Evolutionary conservation across 2,113 vertebrate genomes (phyloP).

Genomic region (Mustelus asterias): DNA sequence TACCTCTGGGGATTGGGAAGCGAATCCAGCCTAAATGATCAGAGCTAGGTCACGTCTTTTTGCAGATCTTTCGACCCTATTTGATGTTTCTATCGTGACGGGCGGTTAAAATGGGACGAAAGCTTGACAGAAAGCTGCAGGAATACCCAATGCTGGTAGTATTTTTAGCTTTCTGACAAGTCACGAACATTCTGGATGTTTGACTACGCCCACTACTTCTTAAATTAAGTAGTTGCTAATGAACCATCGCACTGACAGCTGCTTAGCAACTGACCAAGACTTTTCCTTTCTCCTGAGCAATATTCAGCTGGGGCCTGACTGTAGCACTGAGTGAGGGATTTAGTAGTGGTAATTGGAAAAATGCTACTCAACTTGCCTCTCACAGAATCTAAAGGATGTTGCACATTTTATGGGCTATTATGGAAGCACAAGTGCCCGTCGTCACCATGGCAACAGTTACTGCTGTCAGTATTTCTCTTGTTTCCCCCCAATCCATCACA

Average conservation of each 20-base stretch:
- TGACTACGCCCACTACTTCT: background rate
- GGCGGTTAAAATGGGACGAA: background rate
- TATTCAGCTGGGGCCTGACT: background rate
- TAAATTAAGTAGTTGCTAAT: background rate
- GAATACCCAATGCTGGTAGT: background rate
- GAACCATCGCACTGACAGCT: background rate
- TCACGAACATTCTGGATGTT: background rate
- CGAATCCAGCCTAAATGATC: background rate
- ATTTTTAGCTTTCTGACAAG: background rate
- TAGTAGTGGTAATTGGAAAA: background rate
- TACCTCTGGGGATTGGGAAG: background rate
- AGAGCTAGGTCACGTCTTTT: background rate
- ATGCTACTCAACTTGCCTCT: background rate
- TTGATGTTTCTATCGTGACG: background rate
- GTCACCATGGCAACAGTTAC: slow-evolving; percentile 14
- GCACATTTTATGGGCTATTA: background rate
- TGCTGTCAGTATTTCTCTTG: background rate
- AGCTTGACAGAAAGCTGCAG: background rate
- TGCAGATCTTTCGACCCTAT: background rate
- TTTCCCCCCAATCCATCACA: background rate
- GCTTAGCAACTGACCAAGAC: slow-evolving; percentile 3
- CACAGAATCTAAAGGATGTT: background rate
- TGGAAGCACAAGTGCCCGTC: background rate
- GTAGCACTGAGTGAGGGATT: background rate
- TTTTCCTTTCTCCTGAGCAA: background rate